These are phyloP conservation scores for Sinohyriopsis cumingii DNA, from an alignment of 2,888 invertebrate species.

Conservation along the genomic window DNA sequence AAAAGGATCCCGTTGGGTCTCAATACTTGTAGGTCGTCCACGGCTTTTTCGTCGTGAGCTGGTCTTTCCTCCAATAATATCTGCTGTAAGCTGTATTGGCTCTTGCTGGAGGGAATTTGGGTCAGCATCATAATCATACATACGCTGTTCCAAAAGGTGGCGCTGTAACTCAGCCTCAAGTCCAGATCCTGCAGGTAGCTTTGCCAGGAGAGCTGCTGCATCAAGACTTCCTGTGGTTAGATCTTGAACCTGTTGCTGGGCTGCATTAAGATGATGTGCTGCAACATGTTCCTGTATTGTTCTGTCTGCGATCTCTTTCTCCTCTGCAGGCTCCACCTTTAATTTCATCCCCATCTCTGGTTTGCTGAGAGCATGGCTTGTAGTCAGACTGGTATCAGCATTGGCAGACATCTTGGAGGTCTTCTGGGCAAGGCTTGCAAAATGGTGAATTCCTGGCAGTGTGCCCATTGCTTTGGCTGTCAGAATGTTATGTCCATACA, in stretches of 20 bases:
- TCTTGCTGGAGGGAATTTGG: conserved; percentile 32
- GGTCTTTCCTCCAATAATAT: conserved; percentile 22
- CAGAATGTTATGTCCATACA: background rate
- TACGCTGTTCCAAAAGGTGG: conserved; percentile 20
- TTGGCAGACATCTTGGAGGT: conserved; percentile 5
- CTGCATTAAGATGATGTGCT: conserved; percentile 36
- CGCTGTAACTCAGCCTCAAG: conserved; percentile 33
- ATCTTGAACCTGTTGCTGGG: conserved; percentile 41
- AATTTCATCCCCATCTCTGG: conserved; percentile 30
- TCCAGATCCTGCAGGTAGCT: conserved; percentile 20
- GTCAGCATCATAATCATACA: conserved; percentile 28
- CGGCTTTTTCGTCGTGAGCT: conserved; percentile 33
- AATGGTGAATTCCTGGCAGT: conserved; percentile 37
- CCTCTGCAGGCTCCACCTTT: conserved; percentile 33
- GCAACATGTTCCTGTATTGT: conserved; percentile 39
- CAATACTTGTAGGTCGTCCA: conserved; percentile 38
- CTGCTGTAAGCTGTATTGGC: conserved; percentile 38
- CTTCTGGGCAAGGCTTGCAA: conserved; percentile 25
- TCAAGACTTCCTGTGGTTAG: conserved; percentile 33
- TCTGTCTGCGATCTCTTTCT: conserved; percentile 38
- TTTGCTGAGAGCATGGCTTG: conserved; percentile 1
- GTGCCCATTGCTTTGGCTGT: conserved; percentile 14
- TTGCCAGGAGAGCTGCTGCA: conserved; percentile 34
- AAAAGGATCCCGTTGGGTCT: conserved; percentile 33
- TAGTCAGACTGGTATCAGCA: conserved; percentile 1